Percentiles rank a stretch among this genome's conserved stretches.
Conservation (phyloP, 1,140 invertebrate species). For the Plectus sambesii region DNA sequence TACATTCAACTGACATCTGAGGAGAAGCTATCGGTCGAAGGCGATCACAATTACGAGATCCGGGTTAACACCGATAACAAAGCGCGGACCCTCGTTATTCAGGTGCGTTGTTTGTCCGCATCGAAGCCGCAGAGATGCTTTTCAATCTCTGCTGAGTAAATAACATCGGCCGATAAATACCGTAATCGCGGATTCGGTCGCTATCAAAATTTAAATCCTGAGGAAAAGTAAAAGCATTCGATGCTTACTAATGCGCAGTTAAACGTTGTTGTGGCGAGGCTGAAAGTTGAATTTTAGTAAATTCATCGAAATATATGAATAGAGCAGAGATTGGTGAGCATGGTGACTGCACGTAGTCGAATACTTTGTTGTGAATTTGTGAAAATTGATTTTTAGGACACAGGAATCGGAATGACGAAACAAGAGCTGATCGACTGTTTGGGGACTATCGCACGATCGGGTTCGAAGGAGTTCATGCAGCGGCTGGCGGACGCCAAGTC, state of each 20-base stretch:
- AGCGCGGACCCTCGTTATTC: conserved; percentile 68
- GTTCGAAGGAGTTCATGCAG: conserved; percentile 74
- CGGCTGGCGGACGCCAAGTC: conserved; percentile 17
- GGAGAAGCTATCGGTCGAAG: conserved; percentile 32
- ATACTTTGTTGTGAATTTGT: conserved; percentile 14
- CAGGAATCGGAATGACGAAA: conserved; percentile 82
- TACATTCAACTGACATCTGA: conserved; percentile 54
- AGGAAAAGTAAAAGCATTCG: too few species aligned
- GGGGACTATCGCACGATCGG: conserved; percentile 85
- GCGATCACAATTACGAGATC: conserved; percentile 61
- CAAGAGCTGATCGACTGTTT: conserved; percentile 80
- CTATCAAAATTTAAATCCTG: too few species aligned
- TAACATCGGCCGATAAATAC: too few species aligned
- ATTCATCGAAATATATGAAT: too few species aligned
- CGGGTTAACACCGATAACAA: conserved; percentile 77
- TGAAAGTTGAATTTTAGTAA: too few species aligned
- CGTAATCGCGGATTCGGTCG: too few species aligned
- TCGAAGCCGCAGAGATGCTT: conserved; percentile 1
- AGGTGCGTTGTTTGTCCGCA: conserved; percentile 54
- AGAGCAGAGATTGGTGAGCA: background rate
- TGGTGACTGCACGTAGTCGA: too few species aligned
- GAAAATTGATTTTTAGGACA: conserved; percentile 55
- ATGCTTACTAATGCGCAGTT: too few species aligned
- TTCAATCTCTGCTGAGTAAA: too few species aligned
- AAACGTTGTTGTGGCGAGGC: too few species aligned